Evolutionary conservation across 2,797 vertebrate genomes (phyloP).

Genomic region (Chanos chanos): DNA sequence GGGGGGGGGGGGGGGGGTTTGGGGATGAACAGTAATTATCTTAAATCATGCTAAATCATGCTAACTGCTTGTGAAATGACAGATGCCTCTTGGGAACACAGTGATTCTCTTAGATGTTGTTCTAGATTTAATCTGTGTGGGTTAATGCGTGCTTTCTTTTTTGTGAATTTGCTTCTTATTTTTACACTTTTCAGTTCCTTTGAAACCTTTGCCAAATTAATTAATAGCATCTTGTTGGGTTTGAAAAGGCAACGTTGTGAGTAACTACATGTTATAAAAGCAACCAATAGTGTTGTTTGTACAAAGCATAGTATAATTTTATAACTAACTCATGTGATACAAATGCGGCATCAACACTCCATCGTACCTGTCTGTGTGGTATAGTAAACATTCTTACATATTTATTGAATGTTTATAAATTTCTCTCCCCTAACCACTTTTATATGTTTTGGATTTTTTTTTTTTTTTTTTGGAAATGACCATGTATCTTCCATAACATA

Average conservation of each 20-base stretch:
- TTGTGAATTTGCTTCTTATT: conserved; percentile 42
- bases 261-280: conserved; percentile 61
- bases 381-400: conserved; percentile 77
- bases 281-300: conserved; percentile 81
- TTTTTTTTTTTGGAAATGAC: conserved; percentile 78
- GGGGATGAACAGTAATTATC: no score
- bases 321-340: conserved; percentile 78
- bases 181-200: conserved; percentile 68
- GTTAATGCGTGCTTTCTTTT: conserved; percentile 39
- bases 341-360: conserved; percentile 76
- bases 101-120: conserved; percentile 81
- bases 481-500: conserved; percentile 88
- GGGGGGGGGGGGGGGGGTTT: conserved; percentile 22
- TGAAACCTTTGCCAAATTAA: conserved; percentile 68
- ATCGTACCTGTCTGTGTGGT: conserved; percentile 80
- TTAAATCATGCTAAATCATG: conserved; percentile 72
- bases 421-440: conserved; percentile 83
- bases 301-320: conserved; percentile 85
- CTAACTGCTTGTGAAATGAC: conserved; percentile 84
- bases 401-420: conserved; percentile 85
- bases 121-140: conserved; percentile 81
- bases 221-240: conserved; percentile 66
- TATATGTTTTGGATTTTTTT: conserved; percentile 89
- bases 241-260: conserved; percentile 59
- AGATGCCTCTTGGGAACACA: conserved; percentile 73